phyloP scores from a whole-genome alignment of 2,797 vertebrate genomes.

The Sebastes alutus region DNA sequence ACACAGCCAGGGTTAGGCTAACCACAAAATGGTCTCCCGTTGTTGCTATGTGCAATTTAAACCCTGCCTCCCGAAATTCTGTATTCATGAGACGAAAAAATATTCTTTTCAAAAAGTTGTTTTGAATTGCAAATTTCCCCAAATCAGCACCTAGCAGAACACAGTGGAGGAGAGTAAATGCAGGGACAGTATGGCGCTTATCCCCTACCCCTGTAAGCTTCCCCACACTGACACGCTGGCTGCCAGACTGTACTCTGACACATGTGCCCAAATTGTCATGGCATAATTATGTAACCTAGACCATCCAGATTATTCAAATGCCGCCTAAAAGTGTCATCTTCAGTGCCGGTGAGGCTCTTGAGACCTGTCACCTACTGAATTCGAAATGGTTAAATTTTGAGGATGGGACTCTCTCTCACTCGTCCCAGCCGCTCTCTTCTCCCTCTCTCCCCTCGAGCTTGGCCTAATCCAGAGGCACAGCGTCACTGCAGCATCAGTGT shows the following conservation, averaged over 20 bases:
- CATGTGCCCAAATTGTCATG: slow-evolving; percentile 83
- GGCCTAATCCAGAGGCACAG: slow-evolving; percentile 80
- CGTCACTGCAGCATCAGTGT: slow-evolving; percentile 82
- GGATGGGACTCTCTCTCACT: slow-evolving; percentile 45
- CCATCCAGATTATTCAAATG: slow-evolving; percentile 87
- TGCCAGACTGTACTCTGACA: slow-evolving; percentile 80
- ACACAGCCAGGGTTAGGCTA: slow-evolving; percentile 48
- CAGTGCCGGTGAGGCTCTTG: slow-evolving; percentile 72
- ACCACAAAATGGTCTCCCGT: slow-evolving; percentile 59
- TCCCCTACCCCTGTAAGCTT: slow-evolving; percentile 79
- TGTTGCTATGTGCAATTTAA: slow-evolving; percentile 74
- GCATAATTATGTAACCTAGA: slow-evolving; percentile 87
- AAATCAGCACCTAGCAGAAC: slow-evolving; percentile 80
- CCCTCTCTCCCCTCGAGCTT: slow-evolving; percentile 50
- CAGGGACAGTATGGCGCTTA: slow-evolving; percentile 80
- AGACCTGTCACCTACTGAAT: slow-evolving; percentile 82
- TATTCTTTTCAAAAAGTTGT: slow-evolving; percentile 82
- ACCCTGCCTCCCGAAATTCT: slow-evolving; percentile 74
- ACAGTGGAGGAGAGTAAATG: slow-evolving; percentile 61
- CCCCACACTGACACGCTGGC: slow-evolving; percentile 70
- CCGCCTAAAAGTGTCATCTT: slow-evolving; percentile 79
- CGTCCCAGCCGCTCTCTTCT: slow-evolving; percentile 28
- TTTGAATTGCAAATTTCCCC: slow-evolving; percentile 86
- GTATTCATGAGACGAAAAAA: slow-evolving; percentile 83
- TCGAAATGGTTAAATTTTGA: slow-evolving; percentile 77